Base-by-base conservation (phyloP, 2,797 vertebrate genomes). In the Tangara arthus region DNA sequence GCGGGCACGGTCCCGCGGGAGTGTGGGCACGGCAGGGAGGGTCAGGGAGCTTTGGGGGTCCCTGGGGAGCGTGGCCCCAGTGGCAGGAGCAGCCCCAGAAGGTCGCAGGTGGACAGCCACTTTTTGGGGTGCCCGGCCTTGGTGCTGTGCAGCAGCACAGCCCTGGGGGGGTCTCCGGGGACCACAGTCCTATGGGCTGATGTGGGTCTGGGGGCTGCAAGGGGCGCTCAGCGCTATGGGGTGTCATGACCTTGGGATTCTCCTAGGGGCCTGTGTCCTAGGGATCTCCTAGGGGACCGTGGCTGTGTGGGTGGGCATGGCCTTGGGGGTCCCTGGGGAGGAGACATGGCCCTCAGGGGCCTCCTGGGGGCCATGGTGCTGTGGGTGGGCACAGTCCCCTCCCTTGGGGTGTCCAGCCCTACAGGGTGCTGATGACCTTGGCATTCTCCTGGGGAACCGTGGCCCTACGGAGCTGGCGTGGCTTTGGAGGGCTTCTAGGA, bases 1-100 rank as follows among this genome's bases (percentile, higher is more conserved):
- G 32, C 0, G 1, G 39, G 34, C 17, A 32, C 0, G 18, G 49
- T 56, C 42, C 35, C 1, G 0, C 4, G 7, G 27, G 9, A 56
- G 15, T 2, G 4, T 42, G 35, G 70, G 35, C 56, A n/a, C 2
- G 3, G 11, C 10, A 2, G 9, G 16, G 20, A 19, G 7, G 14
- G 20, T 11, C 73, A 5, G 46, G 46, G 56, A 47, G 35, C 32
- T 28, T 32, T 3, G 4, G 16, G 22, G 27, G 71, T 39, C 56
- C 37, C n/a, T 15, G 50, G 12, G 28, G 42, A 63, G 8, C 4
- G 2, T 3, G 50, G 24, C n/a, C 44, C 21, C 28, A 5, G 44
- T 3, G 12, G 24, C 37, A 42, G 60, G 24, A 32, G 7, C 5
- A 5, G 56, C 13, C 21, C 28, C 13, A 9, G 27, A 27, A 32